Percentiles rank a stretch among this genome's conserved stretches.
Evolutionary conservation across 2,113 vertebrate genomes (phyloP).

Genomic region (Carollia perspicillata): DNA sequence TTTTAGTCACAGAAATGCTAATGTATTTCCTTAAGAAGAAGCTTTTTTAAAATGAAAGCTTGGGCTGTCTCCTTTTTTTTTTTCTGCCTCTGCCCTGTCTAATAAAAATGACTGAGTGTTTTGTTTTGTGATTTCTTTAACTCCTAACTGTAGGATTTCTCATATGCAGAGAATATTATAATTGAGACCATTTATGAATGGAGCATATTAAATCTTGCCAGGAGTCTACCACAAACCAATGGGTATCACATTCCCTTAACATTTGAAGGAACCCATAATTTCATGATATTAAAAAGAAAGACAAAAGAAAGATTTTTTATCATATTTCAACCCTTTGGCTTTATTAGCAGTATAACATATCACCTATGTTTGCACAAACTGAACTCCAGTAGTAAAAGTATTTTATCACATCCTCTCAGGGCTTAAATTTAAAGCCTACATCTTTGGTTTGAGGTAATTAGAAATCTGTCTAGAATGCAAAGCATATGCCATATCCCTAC

Average conservation of each 20-base stretch:
- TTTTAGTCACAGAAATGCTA: not conserved
- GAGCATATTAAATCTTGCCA: not conserved
- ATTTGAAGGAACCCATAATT: not conserved
- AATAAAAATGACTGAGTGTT: constrained; percentile 8
- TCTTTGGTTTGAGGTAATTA: not conserved
- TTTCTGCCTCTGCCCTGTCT: not conserved
- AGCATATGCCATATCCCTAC: not conserved
- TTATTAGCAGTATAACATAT: not conserved
- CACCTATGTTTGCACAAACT: constrained; percentile 19
- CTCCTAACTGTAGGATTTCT: not conserved
- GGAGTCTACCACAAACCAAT: not conserved
- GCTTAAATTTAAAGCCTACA: not conserved
- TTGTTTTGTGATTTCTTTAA: not conserved
- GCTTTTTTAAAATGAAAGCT: not conserved
- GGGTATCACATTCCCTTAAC: not conserved
- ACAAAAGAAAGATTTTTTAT: not conserved
- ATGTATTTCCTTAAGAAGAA: not conserved
- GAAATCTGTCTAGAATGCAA: not conserved
- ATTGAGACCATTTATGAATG: not conserved
- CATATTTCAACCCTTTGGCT: not conserved
- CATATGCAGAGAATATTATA: not conserved
- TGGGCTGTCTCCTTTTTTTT: not conserved
- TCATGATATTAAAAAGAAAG: not conserved
- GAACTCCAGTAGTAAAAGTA: not conserved
- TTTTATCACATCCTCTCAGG: constrained; percentile 18